Conservation (phyloP, 2,797 vertebrate species). For the Champsocephalus gunnari region DNA sequence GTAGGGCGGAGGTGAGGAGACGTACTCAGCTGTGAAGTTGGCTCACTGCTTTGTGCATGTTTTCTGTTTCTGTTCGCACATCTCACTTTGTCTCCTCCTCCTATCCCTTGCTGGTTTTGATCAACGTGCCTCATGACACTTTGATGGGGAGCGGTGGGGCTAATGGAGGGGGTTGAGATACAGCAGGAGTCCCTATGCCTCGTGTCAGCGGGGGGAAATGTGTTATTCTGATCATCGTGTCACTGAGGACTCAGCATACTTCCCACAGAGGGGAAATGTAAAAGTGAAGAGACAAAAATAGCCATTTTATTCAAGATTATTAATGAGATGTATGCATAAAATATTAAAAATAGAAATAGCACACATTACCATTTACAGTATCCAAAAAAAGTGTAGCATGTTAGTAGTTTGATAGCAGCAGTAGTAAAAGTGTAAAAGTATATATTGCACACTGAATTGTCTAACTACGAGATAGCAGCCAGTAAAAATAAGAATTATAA, state of each 20-base stretch:
- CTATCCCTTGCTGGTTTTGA: constrained; percentile 49
- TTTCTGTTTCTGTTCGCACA: constrained; percentile 52
- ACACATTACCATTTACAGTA: too few relatives aligned
- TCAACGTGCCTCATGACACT: constrained; percentile 72
- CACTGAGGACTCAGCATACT: constrained; percentile 17
- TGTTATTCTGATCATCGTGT: constrained; percentile 50
- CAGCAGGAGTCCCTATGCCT: constrained; percentile 52
- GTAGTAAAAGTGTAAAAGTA: too few relatives aligned
- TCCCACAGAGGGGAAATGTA: too few relatives aligned
- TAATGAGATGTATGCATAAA: too few relatives aligned
- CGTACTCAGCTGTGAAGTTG: constrained; percentile 56
- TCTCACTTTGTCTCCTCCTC: constrained; percentile 31
- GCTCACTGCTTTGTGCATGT: constrained; percentile 51
- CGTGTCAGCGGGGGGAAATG: constrained; percentile 47
- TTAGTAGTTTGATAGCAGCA: too few relatives aligned
- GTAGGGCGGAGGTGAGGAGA: constrained; percentile 41
- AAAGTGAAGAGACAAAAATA: too few relatives aligned
- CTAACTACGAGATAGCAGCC: too few relatives aligned
- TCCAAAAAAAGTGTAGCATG: too few relatives aligned
- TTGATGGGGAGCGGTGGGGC: constrained; percentile 71
- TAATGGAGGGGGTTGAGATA: constrained; percentile 43
- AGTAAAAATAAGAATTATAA: too few relatives aligned
- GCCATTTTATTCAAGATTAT: too few relatives aligned
- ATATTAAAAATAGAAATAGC: too few relatives aligned
- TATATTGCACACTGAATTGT: too few relatives aligned